Conservation (phyloP, 2,888 invertebrate genomes). For the Latheticus oryzae region DNA sequence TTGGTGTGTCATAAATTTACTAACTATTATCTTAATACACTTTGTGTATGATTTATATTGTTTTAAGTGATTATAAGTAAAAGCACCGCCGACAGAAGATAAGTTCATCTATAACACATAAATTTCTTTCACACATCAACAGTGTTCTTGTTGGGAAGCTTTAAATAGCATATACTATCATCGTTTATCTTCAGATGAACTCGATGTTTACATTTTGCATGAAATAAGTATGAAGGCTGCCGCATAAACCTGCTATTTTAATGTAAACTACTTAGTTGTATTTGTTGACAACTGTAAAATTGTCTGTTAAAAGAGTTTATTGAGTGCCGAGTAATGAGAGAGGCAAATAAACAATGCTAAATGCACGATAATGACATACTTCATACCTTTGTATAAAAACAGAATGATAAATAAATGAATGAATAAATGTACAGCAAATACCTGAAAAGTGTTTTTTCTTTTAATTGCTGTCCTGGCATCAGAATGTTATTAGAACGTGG, state of each 20-base stretch:
- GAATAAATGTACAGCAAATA: too few relatives aligned
- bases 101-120: slow-evolving; percentile 45
- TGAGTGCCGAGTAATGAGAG: slow-evolving; percentile 46
- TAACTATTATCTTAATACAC: slow-evolving; percentile 7
- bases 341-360: slow-evolving; percentile 51
- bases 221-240: slow-evolving; percentile 37
- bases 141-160: slow-evolving; percentile 32
- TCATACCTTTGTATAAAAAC: slow-evolving; percentile 41
- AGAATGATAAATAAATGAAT: too few relatives aligned
- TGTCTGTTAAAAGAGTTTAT: slow-evolving; percentile 47
- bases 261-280: slow-evolving; percentile 48
- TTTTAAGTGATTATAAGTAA: slow-evolving; percentile 41
- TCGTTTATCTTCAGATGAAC: slow-evolving; percentile 43
- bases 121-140: slow-evolving; percentile 43
- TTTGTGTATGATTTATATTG: slow-evolving; percentile 40
- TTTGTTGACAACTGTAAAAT: slow-evolving; percentile 46
- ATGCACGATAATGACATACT: slow-evolving; percentile 49
- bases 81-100: slow-evolving; percentile 39
- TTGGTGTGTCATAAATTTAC: slow-evolving; percentile 35
- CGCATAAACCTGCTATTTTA: slow-evolving; percentile 44
- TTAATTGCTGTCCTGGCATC: too few relatives aligned
- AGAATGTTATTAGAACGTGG: background rate
- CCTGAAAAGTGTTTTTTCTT: too few relatives aligned
- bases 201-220: slow-evolving; percentile 41
- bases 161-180: slow-evolving; percentile 41